Evolutionary conservation across 2,113 vertebrate genomes (phyloP), one percentile per base, ranked within the genome.

Genomic region (Larimichthys crocea): DNA sequence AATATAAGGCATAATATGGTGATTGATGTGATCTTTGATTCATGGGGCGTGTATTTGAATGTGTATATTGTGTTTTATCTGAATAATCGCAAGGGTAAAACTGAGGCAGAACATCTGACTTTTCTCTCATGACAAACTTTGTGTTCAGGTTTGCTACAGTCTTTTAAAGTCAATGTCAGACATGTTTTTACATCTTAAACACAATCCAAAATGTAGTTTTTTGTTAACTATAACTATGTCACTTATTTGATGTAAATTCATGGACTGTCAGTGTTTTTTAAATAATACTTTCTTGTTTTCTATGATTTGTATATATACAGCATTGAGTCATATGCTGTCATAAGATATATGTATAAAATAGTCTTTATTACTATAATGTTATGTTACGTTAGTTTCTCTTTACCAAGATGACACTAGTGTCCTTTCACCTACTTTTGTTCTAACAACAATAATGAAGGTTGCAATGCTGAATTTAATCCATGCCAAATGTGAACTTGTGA

Each of bases 11-110:
- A n/a, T 22, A 3, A 44, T 17, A 24, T 42, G 19, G 4, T 5
- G 9, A 15, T 55, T 22, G 20, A 6, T 70, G 48, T 35, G 46
- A 17, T 70, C 56, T 69, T 52, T 52, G n/a, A 22, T 67, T 52
- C 9, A 22, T 7, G 0, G 20, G 12, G 17, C 19, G 3, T 64
- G 19, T 42, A 26, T 40, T 19, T 65, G 20, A 49, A 20, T 31
- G 3, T 48, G 24, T 11, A 10, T 2, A 2, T 29, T 60, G 7
- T 57, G 11, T 59, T 67, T 35, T 4, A 53, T 7, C 42, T 62
- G 24, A 60, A 71, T 40, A 48, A 71, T 66, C 56, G 49, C 24
- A 61, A 68, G 40, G 14, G 19, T 42, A 17, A 62, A 84, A 22
- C 4, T 10, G 46, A 78, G 17, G 42, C 66, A 17, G 19, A 71